A percentile compares a stretch with the other conserved stretches of the same genome.
Evolutionary conservation across 2,797 vertebrate species (phyloP).

Genomic region (Percopsis omiscomaycus): DNA sequence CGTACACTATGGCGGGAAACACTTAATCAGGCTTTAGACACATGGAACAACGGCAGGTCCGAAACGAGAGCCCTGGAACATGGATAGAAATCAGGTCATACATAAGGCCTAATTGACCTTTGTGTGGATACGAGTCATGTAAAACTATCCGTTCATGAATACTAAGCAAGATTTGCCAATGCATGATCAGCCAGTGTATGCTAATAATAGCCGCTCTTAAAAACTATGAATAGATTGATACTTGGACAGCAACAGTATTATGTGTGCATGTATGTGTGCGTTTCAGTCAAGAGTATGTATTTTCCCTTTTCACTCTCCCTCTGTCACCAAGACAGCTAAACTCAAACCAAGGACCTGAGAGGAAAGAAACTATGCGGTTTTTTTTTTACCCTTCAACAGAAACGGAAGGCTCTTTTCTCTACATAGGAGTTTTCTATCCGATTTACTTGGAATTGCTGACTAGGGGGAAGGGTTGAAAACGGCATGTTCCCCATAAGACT

Average conservation of each 20-base stretch:
- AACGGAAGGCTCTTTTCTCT: not conserved
- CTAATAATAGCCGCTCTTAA: conserved; percentile 37
- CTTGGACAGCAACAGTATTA: conserved; percentile 1
- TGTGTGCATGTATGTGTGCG: conserved; percentile 11
- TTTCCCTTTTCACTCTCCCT: conserved; percentile 23
- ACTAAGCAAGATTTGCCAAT: conserved; percentile 9
- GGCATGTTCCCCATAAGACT: conserved; percentile 22
- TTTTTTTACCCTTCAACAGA: conserved; percentile 16
- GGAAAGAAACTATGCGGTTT: conserved; percentile 1
- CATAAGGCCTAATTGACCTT: conserved; percentile 51
- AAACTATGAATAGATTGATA: conserved; percentile 33
- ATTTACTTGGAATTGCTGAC: conserved; percentile 46
- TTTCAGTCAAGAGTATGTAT: conserved; percentile 9
- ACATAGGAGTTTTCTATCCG: conserved; percentile 42
- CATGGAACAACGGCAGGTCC: conserved; percentile 11
- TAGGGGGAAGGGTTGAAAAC: conserved; percentile 47
- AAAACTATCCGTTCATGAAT: conserved; percentile 58
- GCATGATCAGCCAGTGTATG: conserved; percentile 27
- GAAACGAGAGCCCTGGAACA: conserved; percentile 21
- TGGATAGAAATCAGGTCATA: conserved; percentile 32
- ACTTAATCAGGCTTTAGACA: conserved; percentile 8
- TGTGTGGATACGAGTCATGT: conserved; percentile 17
- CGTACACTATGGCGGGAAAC: not conserved
- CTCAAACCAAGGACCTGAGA: not conserved
- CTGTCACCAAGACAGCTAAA: not conserved